Evolutionary conservation across 2,113 vertebrate species (phyloP).

Genomic region (Vimba vimba): DNA sequence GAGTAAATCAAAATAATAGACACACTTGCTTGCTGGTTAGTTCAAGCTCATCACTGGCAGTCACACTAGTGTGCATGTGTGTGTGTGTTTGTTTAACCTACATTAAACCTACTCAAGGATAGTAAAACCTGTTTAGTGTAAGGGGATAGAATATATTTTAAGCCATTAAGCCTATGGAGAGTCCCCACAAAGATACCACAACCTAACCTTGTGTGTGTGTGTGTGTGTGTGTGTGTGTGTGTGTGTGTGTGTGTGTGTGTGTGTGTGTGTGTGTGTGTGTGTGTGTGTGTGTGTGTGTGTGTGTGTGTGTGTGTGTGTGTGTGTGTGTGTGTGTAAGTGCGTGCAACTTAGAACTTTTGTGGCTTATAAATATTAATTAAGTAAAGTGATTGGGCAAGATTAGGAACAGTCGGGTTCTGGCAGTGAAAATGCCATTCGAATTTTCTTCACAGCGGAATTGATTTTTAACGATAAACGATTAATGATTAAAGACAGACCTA

Average conservation of each 20-base stretch:
- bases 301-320: background rate
- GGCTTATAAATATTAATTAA: background rate
- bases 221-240: no score
- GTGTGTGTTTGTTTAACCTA: no score
- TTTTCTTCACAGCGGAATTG: no score
- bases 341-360: background rate
- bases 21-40: constrained; percentile 19
- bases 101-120: no score
- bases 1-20: constrained; percentile 43
- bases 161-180: no score
- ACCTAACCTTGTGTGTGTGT: background rate
- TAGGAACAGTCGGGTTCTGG: background rate
- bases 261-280: constrained; percentile 27
- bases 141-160: no score
- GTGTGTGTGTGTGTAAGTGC: constrained; percentile 11
- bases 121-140: no score
- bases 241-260: background rate
- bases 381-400: background rate
- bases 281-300: constrained; percentile 14
- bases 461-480: no score
- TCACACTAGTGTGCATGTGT: background rate
- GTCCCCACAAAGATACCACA: no score
- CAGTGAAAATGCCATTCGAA: background rate
- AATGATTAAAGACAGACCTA: no score
- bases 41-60: constrained; percentile 17